phyloP scores from a whole-genome alignment of 1,140 invertebrate genomes.

The Drosophila neocordata region DNA sequence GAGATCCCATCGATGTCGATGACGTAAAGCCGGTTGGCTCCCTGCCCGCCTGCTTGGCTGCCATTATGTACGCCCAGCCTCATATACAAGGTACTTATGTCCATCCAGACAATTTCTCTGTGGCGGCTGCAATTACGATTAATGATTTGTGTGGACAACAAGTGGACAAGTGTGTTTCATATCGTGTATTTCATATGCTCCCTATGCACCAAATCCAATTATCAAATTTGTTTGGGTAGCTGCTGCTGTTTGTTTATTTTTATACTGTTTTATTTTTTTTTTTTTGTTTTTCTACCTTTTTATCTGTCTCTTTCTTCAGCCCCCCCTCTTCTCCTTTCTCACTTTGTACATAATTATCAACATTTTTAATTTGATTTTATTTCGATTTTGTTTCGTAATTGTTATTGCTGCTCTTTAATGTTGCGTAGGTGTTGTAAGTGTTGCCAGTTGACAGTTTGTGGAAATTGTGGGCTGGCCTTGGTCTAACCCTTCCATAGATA shows the following conservation, averaged over 20 bases:
- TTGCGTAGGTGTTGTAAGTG: slow-evolving; percentile 68
- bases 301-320: slow-evolving; percentile 17
- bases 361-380: slow-evolving; percentile 53
- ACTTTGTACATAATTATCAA: slow-evolving; percentile 57
- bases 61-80: slow-evolving; percentile 38
- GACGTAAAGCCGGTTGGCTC: slow-evolving; percentile 65
- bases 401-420: slow-evolving; percentile 21
- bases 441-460: slow-evolving; percentile 57
- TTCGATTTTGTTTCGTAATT: slow-evolving; percentile 71
- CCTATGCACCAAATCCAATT: slow-evolving; percentile 48
- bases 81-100: slow-evolving; percentile 14
- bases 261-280: slow-evolving; percentile 16
- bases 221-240: slow-evolving; percentile 63
- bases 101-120: slow-evolving; percentile 28
- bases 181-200: slow-evolving; percentile 40
- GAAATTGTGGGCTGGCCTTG: slow-evolving; percentile 50
- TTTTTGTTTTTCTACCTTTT: slow-evolving; percentile 28
- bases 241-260: slow-evolving; percentile 31
- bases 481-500: slow-evolving; percentile 35
- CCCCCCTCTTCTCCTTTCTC: background rate
- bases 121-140: slow-evolving; percentile 72
- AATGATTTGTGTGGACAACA: slow-evolving; percentile 60
- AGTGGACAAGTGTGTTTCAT: slow-evolving; percentile 63
- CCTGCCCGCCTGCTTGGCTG: slow-evolving; percentile 36
- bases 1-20: slow-evolving; percentile 41